Percentiles rank a stretch among this genome's conserved stretches.
Evolutionary conservation across 2,888 invertebrate species (phyloP).

Genomic region (Cryptophagus acutangulus): DNA sequence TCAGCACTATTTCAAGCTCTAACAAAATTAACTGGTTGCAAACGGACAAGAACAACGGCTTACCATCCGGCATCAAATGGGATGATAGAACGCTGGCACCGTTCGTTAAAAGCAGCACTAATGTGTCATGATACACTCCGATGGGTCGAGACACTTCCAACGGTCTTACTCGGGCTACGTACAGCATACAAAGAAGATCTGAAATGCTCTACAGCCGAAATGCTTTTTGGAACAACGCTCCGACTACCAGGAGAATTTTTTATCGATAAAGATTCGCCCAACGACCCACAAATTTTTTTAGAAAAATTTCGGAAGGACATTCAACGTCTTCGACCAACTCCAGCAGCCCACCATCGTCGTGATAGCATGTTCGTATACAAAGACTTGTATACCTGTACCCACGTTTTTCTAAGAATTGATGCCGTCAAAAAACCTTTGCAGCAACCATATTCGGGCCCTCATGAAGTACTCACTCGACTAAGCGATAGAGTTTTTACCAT

Average conservation of each 20-base stretch:
- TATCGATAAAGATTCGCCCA: neutral
- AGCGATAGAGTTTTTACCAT: conserved; percentile 17
- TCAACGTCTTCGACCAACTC: conserved; percentile 9
- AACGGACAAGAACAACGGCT: conserved; percentile 20
- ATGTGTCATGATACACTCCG: conserved; percentile 9
- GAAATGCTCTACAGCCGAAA: conserved; percentile 24
- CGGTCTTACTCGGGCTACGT: conserved; percentile 8
- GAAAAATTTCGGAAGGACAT: conserved; percentile 9
- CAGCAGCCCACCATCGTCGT: conserved; percentile 9
- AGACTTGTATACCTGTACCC: conserved; percentile 16
- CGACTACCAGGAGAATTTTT: conserved; percentile 31
- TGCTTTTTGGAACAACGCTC: conserved; percentile 34
- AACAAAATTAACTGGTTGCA: conserved; percentile 9
- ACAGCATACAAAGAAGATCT: conserved; percentile 5
- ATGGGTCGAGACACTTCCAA: conserved; percentile 18
- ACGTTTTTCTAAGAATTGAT: conserved; percentile 29
- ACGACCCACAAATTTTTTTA: neutral
- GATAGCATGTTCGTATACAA: conserved; percentile 14
- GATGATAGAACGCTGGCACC: conserved; percentile 16
- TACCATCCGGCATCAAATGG: conserved; percentile 23
- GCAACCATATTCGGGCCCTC: conserved; percentile 26
- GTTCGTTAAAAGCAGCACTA: conserved; percentile 10
- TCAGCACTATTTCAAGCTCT: neutral
- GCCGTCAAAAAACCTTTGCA: conserved; percentile 23
- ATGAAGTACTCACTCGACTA: conserved; percentile 16